A percentile compares a stretch with the other conserved stretches of the same genome.
Evolutionary conservation across 1,140 invertebrate species (phyloP).

Genomic region (Dreissena polymorpha): DNA sequence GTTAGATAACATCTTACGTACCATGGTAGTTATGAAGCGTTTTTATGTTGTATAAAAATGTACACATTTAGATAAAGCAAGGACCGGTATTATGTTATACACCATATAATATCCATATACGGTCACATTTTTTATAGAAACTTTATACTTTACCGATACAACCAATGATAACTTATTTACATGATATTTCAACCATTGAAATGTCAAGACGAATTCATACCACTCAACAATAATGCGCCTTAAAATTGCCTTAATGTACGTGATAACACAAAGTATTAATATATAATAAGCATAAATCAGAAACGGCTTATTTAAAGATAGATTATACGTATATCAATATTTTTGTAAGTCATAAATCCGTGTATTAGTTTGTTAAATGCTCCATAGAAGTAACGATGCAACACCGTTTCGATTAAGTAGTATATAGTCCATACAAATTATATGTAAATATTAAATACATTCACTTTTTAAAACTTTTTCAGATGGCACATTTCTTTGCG

Average conservation of each 20-base stretch:
- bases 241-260: no score
- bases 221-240: background rate
- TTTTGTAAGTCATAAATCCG: no score
- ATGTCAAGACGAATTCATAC: background rate
- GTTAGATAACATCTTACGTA: background rate
- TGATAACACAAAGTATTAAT: no score
- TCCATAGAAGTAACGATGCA: no score
- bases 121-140: background rate
- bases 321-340: no score
- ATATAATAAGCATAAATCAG: no score
- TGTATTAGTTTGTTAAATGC: no score
- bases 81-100: no score
- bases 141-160: background rate
- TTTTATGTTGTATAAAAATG: background rate
- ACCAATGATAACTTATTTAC: background rate
- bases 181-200: background rate
- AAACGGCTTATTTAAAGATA: no score
- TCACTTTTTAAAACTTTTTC: background rate
- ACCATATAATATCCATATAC: no score
- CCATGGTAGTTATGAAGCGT: background rate
- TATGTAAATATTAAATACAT: background rate
- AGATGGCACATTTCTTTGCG: conserved; percentile 24
- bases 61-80: background rate
- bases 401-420: no score
- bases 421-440: background rate